phyloP scores from a whole-genome alignment of 2,888 invertebrate species.

The Yponomeuta malinellus region DNA sequence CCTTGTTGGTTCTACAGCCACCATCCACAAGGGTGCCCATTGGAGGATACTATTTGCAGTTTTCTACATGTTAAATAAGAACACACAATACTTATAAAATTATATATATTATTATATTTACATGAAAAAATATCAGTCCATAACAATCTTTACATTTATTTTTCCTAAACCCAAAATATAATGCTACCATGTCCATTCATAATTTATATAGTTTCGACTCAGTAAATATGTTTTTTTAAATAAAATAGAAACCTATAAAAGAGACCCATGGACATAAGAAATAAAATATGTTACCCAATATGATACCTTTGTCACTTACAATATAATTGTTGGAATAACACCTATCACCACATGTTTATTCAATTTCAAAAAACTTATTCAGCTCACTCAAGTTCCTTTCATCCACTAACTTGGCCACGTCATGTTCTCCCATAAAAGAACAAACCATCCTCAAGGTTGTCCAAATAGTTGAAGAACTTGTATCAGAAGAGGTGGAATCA shows the following conservation, averaged over 20 bases:
- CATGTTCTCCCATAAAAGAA: conserved; percentile 84
- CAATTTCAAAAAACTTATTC: conserved; percentile 70
- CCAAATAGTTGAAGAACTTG: conserved; percentile 94
- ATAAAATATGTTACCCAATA: background rate
- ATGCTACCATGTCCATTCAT: background rate
- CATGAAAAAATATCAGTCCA: conserved; percentile 1
- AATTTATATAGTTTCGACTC: background rate
- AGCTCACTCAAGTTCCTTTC: conserved; percentile 77
- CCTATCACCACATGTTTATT: conserved; percentile 26
- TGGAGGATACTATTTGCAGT: conserved; percentile 78
- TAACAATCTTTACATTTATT: background rate
- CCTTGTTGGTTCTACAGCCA: conserved; percentile 88
- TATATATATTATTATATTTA: conserved; percentile 21
- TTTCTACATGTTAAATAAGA: conserved; percentile 77
- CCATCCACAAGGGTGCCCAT: conserved; percentile 92
- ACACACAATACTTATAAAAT: conserved; percentile 21
- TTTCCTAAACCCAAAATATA: background rate
- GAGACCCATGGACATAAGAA: background rate
- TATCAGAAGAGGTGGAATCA: conserved; percentile 57
- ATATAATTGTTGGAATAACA: background rate
- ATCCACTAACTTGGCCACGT: conserved; percentile 77
- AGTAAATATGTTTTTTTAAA: background rate
- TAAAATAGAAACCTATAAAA: conserved; percentile 5
- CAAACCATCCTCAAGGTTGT: conserved; percentile 92
- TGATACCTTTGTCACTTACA: background rate